phyloP scores from a whole-genome alignment of 2,113 vertebrate species.

The Oenanthe melanoleuca region DNA sequence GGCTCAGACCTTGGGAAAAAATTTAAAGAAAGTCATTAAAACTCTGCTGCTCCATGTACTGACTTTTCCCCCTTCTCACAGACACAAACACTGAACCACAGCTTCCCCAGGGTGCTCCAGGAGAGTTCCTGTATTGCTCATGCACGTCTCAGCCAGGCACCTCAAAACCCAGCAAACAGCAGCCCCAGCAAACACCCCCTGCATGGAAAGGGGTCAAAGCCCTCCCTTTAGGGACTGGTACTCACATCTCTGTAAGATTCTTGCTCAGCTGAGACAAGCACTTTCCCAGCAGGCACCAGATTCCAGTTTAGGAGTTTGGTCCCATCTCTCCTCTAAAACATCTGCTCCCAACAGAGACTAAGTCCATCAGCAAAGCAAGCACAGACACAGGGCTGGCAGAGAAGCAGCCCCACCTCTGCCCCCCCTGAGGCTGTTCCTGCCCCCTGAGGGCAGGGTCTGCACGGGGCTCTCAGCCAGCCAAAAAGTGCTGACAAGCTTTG shows the following conservation, averaged over 20 bases:
- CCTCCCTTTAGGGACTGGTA: not conserved
- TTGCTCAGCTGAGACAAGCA: not conserved
- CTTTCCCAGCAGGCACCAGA: not conserved
- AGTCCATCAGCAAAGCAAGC: not conserved
- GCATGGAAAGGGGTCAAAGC: not conserved
- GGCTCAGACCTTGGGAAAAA: not conserved
- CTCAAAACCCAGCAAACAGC: not conserved
- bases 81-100: not conserved
- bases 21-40: not conserved
- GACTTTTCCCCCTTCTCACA: not conserved
- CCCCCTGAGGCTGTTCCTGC: no score
- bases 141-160: not conserved
- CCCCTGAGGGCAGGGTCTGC: not conserved
- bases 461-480: not conserved
- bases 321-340: not conserved
- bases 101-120: not conserved
- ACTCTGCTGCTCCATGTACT: not conserved
- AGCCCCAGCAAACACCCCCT: not conserved
- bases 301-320: not conserved
- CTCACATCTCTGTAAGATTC: not conserved
- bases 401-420: not conserved
- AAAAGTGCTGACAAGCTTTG: fast-evolving
- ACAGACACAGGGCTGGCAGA: not conserved
- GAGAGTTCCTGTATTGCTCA: not conserved
- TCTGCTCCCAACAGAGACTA: not conserved